Base-by-base conservation (phyloP, 1,140 invertebrate genomes). In the Stenopsyche tienmushanensis region DNA sequence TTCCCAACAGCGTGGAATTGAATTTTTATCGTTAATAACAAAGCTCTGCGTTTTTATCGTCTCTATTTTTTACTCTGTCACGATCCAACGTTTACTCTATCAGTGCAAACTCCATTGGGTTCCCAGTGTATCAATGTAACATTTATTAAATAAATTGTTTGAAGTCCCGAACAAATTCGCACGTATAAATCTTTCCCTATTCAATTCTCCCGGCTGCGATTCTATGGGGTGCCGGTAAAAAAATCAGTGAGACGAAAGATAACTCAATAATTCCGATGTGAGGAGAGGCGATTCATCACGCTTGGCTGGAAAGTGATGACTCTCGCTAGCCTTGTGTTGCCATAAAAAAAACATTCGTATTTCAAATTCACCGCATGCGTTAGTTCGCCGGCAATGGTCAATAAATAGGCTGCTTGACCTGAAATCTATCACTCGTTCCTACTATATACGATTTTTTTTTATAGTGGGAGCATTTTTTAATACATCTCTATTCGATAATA, bases 171-270 rank as follows among this genome's bases (percentile, higher is more conserved):
- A 55, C 54, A 58, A 67, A 66, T 63, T 58, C 54, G 53, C 23
- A 25, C 42, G 60, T 55, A 67, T 63, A 63, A 67, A 67, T 64
- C 66, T 47, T 50, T 65, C 55, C 45, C 44, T 47, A 49, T 67
- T 67, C 60, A 58, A 63, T 62, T 55, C 20, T 41, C 29, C 26
- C 50, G 25, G 29, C 53, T 60, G 15, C 21, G n/a, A n/a, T n/a
- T n/a, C n/a, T n/a, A n/a, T n/a, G 42, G 50, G 49, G 57, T 55
- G 65, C 58, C 50, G 57, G 55, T 18, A 25, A 47, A 58, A 25
- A 53, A 67, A 64, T 67, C 66, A 67, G 18, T 47, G 66, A 64
- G 15, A 64, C 60, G 66, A 64, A 59, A 67, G 59, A 67, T 67
- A 67, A 67, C 66, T 67, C 66, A 67, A 67, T 67, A 67, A 67